Conservation (phyloP, 1,140 invertebrate genomes). For the Eupeodes corollae region DNA sequence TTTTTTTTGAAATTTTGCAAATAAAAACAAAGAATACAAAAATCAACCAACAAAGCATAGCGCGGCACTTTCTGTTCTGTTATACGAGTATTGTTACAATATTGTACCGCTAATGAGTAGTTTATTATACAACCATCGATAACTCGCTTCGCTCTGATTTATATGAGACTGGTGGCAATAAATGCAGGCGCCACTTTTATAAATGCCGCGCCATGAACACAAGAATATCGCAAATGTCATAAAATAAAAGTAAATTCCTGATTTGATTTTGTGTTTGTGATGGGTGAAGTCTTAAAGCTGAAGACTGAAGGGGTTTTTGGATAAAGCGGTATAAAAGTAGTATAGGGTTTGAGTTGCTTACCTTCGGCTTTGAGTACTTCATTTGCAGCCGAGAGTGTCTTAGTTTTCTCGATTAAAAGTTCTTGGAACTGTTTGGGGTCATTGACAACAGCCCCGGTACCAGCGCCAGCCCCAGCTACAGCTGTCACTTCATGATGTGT, state of each 20-base stretch:
- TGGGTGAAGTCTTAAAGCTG: background rate
- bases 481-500: conserved; percentile 31
- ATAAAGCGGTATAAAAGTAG: background rate
- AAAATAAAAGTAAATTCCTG: too few species aligned
- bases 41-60: too few species aligned
- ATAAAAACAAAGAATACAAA: too few species aligned
- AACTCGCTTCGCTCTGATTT: too few species aligned
- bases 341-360: conserved; percentile 17
- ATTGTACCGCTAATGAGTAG: too few species aligned
- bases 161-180: too few species aligned
- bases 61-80: too few species aligned
- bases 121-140: too few species aligned
- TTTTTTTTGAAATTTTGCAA: too few species aligned
- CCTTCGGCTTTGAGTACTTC: conserved; percentile 37
- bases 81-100: too few species aligned
- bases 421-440: conserved; percentile 63
- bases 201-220: background rate
- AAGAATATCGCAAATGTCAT: background rate
- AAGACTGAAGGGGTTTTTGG: background rate
- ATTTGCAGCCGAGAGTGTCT: conserved; percentile 48
- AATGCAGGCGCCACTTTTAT: too few species aligned
- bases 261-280: background rate
- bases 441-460: conserved; percentile 29
- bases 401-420: conserved; percentile 64
- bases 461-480: conserved; percentile 29